phyloP scores from a whole-genome alignment of 2,888 invertebrate genomes.

The Cheilosia scutellata region DNA sequence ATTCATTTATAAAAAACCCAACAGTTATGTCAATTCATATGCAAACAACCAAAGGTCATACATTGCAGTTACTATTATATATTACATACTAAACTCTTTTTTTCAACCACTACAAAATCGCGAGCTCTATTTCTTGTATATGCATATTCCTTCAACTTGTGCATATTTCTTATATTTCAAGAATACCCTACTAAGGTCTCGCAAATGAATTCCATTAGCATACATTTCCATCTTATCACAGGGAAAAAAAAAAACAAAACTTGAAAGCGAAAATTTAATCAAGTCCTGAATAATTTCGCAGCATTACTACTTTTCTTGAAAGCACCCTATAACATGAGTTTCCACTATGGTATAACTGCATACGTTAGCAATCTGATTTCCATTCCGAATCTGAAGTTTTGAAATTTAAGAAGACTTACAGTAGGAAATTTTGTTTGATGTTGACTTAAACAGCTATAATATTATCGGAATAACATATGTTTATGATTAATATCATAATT shows the following conservation, averaged over 20 bases:
- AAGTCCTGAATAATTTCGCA: conserved; percentile 1
- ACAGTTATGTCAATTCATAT: too few relatives aligned
- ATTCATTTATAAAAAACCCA: too few relatives aligned
- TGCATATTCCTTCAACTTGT: background rate
- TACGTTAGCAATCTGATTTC: background rate
- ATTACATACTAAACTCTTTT: too few relatives aligned
- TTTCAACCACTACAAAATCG: too few relatives aligned
- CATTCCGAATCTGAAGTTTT: background rate
- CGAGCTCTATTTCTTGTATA: too few relatives aligned
- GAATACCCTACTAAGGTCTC: background rate
- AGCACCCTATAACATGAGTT: background rate
- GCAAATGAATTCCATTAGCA: background rate
- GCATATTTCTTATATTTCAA: background rate
- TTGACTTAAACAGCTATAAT: too few relatives aligned
- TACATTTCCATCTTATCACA: background rate
- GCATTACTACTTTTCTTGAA: background rate
- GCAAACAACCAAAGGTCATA: too few relatives aligned
- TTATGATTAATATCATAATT: too few relatives aligned
- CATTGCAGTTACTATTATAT: too few relatives aligned
- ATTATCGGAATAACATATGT: too few relatives aligned
- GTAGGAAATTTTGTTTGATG: too few relatives aligned
- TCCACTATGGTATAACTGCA: background rate
- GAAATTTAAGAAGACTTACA: background rate
- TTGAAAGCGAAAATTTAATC: background rate
- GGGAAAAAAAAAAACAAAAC: background rate